Conservation (phyloP, 2,797 vertebrate species). For the Ptychadena robeensis region DNA sequence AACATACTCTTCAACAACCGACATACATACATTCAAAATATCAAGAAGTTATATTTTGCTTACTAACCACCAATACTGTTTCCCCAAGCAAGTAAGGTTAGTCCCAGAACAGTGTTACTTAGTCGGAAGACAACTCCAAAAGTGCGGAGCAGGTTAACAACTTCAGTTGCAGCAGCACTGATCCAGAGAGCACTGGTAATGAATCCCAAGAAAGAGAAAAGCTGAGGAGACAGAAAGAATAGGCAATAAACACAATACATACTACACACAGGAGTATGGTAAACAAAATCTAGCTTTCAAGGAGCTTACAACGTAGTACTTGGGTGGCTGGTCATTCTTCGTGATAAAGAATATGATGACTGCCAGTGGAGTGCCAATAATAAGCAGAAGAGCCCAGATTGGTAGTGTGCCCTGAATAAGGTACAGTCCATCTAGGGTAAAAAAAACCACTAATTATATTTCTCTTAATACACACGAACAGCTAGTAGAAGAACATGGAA, state of each 20-base stretch:
- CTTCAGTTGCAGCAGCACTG: constrained; percentile 85
- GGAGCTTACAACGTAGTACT: constrained; percentile 85
- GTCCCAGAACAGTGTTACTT: constrained; percentile 93
- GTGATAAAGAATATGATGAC: constrained; percentile 84
- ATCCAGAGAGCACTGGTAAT: constrained; percentile 92
- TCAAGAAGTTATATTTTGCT: neutral
- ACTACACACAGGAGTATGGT: neutral
- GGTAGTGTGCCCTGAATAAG: constrained; percentile 86
- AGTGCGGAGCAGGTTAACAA: constrained; percentile 90
- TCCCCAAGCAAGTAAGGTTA: constrained; percentile 96
- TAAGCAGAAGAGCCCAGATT: constrained; percentile 81
- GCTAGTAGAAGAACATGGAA: neutral
- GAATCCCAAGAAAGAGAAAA: constrained; percentile 91
- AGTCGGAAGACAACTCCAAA: constrained; percentile 88
- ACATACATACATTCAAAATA: no score
- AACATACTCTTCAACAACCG: no score
- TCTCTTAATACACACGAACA: no score
- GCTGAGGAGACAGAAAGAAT: constrained; percentile 68
- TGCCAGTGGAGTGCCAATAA: constrained; percentile 79
- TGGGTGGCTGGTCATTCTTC: constrained; percentile 82
- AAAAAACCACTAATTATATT: neutral
- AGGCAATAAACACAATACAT: neutral
- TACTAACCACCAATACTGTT: constrained; percentile 92
- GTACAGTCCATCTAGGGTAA: constrained; percentile 78
- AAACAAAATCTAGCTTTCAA: neutral